Base-by-base conservation (phyloP, 2,113 vertebrate species). In the Apeltes quadracus region DNA sequence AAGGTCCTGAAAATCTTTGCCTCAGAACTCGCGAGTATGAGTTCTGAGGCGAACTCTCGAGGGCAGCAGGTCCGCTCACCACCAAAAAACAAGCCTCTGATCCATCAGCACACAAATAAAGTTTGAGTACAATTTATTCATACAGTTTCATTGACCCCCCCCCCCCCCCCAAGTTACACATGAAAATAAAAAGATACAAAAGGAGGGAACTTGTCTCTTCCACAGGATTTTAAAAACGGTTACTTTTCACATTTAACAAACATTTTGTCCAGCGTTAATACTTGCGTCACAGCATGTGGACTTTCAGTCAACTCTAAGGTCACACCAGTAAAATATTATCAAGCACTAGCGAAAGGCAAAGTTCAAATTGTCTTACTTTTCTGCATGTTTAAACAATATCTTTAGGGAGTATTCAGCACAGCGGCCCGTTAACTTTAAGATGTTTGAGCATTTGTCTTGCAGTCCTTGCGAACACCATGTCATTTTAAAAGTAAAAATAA, bases 1-100 rank as follows among this genome's bases (percentile, higher is more conserved):
- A 22, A 27, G 54, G 9, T 22, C n/a, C 34, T 64, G 23, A n/a
- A 59, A 51, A 44, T 39, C 7, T 41, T 57, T 70, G n/a, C 3
- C 10, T 56, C 44, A 16, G 36, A 59, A 58, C 61, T 36, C 38
- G 4, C 32, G 44, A 38, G 76, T 36, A 67, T 46, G 38, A 72
- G 63, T 46, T 55, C 55, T 32, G 48, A 13, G 46, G 4, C 23
- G 61, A 39, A 72, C 38, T 46, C 44, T 7, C 61, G 53, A 54
- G 76, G 62, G 27, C 69, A 71, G 54, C 34, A 44, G 27, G 12
- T 25, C 34, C 3, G 6, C 51, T 43, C 44, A 58, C 34, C 16
- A 56, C 48, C 29, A 16, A 22, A 55, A 46, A 22, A 32, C 10
- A 27, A 27, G 53, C 14, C 20, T 14, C 6, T 43, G 16, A 32